Conservation (phyloP, 2,113 vertebrate genomes). For the Mesocricetus auratus region DNA sequence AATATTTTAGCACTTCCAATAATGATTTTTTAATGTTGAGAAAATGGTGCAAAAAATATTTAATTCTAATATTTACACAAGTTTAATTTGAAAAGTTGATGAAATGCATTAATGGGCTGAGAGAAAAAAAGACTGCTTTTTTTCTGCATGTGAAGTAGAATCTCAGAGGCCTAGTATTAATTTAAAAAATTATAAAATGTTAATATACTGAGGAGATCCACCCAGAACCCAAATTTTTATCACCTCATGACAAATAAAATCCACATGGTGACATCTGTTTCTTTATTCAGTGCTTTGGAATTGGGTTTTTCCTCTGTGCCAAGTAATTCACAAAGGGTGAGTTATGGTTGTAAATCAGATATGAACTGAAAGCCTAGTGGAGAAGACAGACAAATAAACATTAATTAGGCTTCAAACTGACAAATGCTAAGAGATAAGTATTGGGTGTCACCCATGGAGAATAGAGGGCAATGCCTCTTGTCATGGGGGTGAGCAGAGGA, state of each 20-base stretch:
- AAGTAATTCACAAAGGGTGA: rapidly evolving
- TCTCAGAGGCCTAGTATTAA: not conserved
- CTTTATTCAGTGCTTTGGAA: not conserved
- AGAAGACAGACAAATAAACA: conserved; percentile 43
- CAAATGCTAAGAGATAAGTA: not conserved
- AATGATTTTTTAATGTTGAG: conserved; percentile 30
- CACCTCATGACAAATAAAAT: not conserved
- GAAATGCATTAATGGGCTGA: not conserved
- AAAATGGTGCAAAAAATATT: not conserved
- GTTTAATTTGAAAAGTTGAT: conserved; percentile 2
- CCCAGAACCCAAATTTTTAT: not conserved
- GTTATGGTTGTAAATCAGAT: conserved; percentile 20
- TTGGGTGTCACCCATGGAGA: not conserved
- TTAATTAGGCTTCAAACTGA: conserved; percentile 56
- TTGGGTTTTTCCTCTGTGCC: conserved; percentile 13
- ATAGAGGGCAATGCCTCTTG: not conserved
- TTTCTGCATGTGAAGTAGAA: not conserved
- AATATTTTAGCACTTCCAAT: conserved; percentile 9
- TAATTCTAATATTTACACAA: conserved; percentile 31
- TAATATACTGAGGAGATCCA: not conserved
- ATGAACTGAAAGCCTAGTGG: not conserved
- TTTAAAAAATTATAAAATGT: not conserved
- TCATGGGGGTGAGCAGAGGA: not conserved
- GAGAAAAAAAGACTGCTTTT: not conserved
- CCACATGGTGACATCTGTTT: not conserved